Base-by-base conservation (phyloP, 1,140 invertebrate species). In the Drosophila virilis region DNA sequence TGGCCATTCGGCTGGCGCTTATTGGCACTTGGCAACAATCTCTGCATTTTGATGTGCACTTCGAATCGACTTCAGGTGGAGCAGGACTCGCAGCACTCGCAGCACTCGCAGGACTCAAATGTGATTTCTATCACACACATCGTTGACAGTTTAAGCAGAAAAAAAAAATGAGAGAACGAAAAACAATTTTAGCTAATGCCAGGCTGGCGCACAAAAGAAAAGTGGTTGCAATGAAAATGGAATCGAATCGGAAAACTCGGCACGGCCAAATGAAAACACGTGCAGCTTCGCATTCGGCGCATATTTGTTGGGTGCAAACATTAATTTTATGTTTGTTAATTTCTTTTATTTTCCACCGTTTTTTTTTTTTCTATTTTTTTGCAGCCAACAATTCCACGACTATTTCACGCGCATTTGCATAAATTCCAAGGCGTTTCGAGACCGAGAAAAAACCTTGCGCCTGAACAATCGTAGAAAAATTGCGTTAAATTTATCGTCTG, bases 241-340 rank as follows among this genome's bases (percentile, higher is more conserved):
- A 4, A 38, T 32, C 33, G 64, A 43, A 69, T 51, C 40, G 33
- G 60, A 12, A 71, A 64, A 28, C 22, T 28, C 22, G 22, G 22
- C 22, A 28, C 22, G 22, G 22, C 22, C 22, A 28, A 64, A 85
- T 85, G 82, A 75, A 81, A 85, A 79, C 82, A 86, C 82, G 82
- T 86, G 82, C 82, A 86, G 59, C 48, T 13, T 0, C 43, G n/a
- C 13, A 2, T 8, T 12, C 38, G 45, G 48, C 52, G 35, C 37
- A 64, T 77, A 74, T 73, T 88, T 89, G 84, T 88, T 88, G 84
- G 84, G 84, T 88, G 84, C 84, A 81, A 89, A 88, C 84, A 88
- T 88, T 88, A 88, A 89, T 88, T 88, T 88, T 88, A 88, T 88
- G 84, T 89, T 88, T 88, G 84, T 88, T 88, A 88, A 88, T 88